Conservation (phyloP, 2,113 vertebrate species). For the Muntiacus reevesi region DNA sequence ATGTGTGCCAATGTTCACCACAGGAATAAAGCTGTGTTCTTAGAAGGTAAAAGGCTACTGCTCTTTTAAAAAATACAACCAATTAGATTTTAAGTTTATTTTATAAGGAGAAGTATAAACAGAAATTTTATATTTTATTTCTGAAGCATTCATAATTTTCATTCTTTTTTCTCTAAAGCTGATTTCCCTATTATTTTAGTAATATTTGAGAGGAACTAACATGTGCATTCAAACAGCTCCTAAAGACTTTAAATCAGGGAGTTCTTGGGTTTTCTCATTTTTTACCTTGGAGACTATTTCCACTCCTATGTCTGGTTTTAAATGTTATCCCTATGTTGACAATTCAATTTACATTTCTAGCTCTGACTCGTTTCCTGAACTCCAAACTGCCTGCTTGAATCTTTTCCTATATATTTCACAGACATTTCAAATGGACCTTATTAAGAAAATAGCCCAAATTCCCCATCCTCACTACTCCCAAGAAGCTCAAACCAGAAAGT, state of each 20-base stretch:
- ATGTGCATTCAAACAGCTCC: not conserved
- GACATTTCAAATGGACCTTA: slow-evolving; percentile 3
- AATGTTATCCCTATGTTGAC: not conserved
- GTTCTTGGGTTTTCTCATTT: not conserved
- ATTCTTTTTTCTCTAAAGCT: slow-evolving; percentile 13
- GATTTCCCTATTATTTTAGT: slow-evolving; percentile 8
- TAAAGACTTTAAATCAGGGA: not conserved
- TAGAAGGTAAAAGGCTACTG: not conserved
- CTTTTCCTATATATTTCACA: not conserved
- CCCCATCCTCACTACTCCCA: not conserved
- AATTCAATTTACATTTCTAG: not conserved
- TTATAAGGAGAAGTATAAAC: not conserved
- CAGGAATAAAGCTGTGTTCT: not conserved
- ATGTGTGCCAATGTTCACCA: not conserved
- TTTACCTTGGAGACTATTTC: not conserved
- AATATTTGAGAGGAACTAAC: slow-evolving; percentile 26
- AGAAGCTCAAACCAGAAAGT: not conserved
- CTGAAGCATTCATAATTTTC: not conserved
- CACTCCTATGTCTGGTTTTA: not conserved
- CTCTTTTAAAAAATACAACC: not conserved
- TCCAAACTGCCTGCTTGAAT: not conserved
- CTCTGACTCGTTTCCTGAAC: not conserved
- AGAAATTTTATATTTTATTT: not conserved
- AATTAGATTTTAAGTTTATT: not conserved
- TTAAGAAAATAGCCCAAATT: not conserved